Evolutionary conservation across 2,888 invertebrate genomes (phyloP), one percentile per base, ranked within the genome.

Genomic region (Boloria selene): DNA sequence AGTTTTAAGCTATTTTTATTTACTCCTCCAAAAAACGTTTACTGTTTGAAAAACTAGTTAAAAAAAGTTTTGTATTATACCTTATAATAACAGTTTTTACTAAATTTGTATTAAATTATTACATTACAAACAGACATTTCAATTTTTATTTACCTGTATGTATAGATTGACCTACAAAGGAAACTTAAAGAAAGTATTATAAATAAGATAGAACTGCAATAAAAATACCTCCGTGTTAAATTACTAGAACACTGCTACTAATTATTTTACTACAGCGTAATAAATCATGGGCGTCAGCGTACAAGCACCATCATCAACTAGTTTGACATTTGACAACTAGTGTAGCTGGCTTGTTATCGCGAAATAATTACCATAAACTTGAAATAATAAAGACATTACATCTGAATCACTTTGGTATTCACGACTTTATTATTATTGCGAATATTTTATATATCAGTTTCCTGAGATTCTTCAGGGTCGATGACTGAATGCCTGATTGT

Each of bases 331-430:
- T 58, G 53, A 61, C 61, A 53, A 53, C 61, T 49, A 61, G 52
- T 45, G 18, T 50, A 22, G 44, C 42, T 63, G 60, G 26, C 52
- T 68, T 51, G 58, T 61, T 56, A 62, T 62, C n/a, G 26, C 44
- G 31, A 16, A 64, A 60, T 64, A 53, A 63, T 67, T 67, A 68
- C 54, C 52, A 68, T 65, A 59, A 59, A 42, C 51, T 44, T 55
- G 42, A 49, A 54, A 55, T 67, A 65, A 65, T 68, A 53, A 45
- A 65, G 64, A 55, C 18, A 47, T 61, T 59, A 56, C 67, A 65
- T 59, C 64, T 38, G 31, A 2, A 17, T 10, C 52, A 47, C 56
- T 45, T 58, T 42, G 18, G 52, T 65, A 65, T 65, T 68, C 61
- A 65, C 18, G 16, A 42, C 58, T n/a, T n/a, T 13, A 18, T 26